Evolutionary conservation across 2,797 vertebrate genomes (phyloP), one percentile per base, ranked within the genome.

Genomic region (Hypotaenidia okinawae): DNA sequence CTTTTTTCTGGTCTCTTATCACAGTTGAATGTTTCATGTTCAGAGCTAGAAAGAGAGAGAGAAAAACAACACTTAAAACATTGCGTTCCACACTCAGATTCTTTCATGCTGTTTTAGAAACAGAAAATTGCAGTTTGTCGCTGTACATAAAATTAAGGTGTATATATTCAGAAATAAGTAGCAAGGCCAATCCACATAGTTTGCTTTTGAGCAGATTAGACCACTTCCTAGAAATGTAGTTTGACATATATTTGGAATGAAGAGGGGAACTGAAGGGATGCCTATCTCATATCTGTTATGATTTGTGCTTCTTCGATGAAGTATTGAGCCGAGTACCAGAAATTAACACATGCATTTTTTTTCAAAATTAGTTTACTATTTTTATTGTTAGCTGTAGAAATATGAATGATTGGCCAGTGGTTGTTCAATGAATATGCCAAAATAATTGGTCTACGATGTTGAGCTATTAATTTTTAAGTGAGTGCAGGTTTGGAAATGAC

Each of bases 401-500:
- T 16, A 25, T 35, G 24, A 45, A 33, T 39, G 18, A 5, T 22
- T 73, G 9, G 5, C 13, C 39, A 72, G 13, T 21, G 8, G 3
- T 62, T 62, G 11, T 68, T 54, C 13, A 55, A 37, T 27, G 21
- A 72, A 15, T 74, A 54, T 47, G 16, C 5, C 22, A 86, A 63
- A 78, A 28, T 58, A 58, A 39, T 35, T 45, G 63, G 13, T 7
- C 22, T 52, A 19, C 15, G 3, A 14, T 41, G 6, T 6, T 74
- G 4, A 57, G 9, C 12, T 58, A 35, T 28, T 52, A 63, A 37
- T 68, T 47, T 58, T 52, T 7, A 63, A 78, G 47, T 22, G 1
- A 82, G 1, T 0, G 0, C 7, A 58, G 8, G 54, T 73, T 72
- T 39, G 11, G 17, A 81, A 51, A 72, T 39, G 4, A n/a, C 3